Conservation (phyloP, 1,140 invertebrate species). For the Gerris buenoi region DNA sequence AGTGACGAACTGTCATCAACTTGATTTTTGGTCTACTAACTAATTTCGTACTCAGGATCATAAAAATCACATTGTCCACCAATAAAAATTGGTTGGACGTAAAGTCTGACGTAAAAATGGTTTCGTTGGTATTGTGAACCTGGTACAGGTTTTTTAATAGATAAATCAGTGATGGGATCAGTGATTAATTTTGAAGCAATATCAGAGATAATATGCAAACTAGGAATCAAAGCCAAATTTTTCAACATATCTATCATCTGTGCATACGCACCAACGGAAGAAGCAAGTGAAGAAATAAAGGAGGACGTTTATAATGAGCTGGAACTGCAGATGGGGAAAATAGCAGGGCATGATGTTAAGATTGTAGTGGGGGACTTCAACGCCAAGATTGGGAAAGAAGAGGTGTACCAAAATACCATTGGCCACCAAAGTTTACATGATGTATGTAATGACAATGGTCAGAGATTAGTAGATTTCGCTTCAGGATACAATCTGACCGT, state of each 20-base stretch:
- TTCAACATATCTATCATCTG: conserved; percentile 11
- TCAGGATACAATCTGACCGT: background rate
- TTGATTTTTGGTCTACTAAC: no score
- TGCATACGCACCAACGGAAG: conserved; percentile 14
- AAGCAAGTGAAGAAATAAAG: conserved; percentile 13
- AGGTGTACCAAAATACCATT: background rate
- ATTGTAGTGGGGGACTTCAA: conserved; percentile 15
- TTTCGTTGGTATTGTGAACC: no score
- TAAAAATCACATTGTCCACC: no score
- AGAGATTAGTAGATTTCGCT: background rate
- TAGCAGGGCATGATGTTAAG: conserved; percentile 9
- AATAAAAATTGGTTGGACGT: no score
- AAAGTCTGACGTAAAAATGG: no score
- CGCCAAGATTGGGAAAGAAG: background rate
- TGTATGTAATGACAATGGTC: background rate
- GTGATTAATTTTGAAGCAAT: background rate
- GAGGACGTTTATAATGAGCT: conserved; percentile 13
- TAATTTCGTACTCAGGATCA: no score
- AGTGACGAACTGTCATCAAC: no score
- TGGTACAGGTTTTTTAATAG: background rate
- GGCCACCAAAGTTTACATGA: background rate
- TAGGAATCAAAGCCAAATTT: background rate
- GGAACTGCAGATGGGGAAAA: conserved; percentile 2
- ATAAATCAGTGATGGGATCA: background rate
- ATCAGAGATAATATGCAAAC: background rate